Evolutionary conservation across 2,113 vertebrate genomes (phyloP).

Genomic region (Gallinago paraguaiae): DNA sequence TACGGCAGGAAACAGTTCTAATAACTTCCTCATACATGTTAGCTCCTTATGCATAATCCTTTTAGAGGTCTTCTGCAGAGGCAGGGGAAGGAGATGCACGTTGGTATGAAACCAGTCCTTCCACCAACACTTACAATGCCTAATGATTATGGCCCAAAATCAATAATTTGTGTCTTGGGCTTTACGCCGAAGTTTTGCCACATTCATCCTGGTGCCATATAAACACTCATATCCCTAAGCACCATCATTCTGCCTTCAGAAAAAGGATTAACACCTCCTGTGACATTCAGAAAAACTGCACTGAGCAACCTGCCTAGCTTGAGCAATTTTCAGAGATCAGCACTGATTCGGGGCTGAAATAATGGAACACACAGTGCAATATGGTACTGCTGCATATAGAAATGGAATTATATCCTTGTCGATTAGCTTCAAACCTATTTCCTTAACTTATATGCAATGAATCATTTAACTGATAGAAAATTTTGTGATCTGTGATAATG

Average conservation of each 20-base stretch:
- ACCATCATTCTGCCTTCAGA: not conserved
- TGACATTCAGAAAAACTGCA: not conserved
- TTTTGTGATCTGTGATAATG: not conserved
- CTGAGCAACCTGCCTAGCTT: not conserved
- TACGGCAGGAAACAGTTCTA: conserved; percentile 1
- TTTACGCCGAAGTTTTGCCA: not conserved
- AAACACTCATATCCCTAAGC: not conserved
- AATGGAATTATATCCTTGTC: not conserved
- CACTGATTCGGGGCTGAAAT: not conserved
- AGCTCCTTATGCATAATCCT: not conserved
- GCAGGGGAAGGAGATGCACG: not conserved
- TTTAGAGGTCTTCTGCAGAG: not conserved
- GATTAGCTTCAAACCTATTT: not conserved
- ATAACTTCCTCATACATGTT: not conserved
- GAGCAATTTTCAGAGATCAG: not conserved
- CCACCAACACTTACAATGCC: not conserved
- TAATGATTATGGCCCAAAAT: not conserved
- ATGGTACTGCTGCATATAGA: not conserved
- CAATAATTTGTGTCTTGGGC: not conserved
- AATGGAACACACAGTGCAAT: not conserved
- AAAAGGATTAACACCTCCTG: not conserved
- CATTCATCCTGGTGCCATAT: not conserved
- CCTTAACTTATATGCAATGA: not conserved
- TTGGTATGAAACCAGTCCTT: not conserved
- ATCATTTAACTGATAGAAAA: not conserved